A percentile compares a stretch with the other conserved stretches of the same genome.
Conservation (phyloP, 2,113 vertebrate genomes). For the Eulemur macaco region DNA sequence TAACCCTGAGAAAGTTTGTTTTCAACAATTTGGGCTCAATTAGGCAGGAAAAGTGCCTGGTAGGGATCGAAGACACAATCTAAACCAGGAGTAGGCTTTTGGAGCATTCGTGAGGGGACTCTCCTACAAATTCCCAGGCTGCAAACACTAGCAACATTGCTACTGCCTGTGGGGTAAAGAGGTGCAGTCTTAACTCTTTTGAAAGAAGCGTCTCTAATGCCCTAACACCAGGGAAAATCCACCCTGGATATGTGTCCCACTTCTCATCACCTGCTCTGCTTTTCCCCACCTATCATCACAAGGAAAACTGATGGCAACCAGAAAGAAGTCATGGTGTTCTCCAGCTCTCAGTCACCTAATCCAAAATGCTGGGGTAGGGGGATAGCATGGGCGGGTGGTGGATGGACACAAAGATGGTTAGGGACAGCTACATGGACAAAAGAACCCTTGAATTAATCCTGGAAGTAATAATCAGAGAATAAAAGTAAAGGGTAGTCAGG, state of each 20-base stretch:
- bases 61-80: not conserved
- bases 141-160: not conserved
- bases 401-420: not conserved
- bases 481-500: not conserved
- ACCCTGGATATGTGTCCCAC: not conserved
- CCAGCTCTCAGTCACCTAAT: not conserved
- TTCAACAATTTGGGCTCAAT: constrained; percentile 48
- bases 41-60: constrained; percentile 2
- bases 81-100: not conserved
- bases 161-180: not conserved
- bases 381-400: not conserved
- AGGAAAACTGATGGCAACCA: not conserved
- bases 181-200: not conserved
- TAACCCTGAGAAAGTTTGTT: not conserved
- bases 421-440: not conserved
- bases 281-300: not conserved
- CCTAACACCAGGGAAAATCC: not conserved
- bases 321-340: not conserved
- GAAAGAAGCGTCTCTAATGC: not conserved
- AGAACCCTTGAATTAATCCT: not conserved
- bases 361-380: not conserved
- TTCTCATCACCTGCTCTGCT: not conserved
- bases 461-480: not conserved
- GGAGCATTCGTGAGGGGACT: not conserved
- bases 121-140: not conserved